Evolutionary conservation across 1,140 invertebrate species (phyloP).

Genomic region (Ganaspis sp.): DNA sequence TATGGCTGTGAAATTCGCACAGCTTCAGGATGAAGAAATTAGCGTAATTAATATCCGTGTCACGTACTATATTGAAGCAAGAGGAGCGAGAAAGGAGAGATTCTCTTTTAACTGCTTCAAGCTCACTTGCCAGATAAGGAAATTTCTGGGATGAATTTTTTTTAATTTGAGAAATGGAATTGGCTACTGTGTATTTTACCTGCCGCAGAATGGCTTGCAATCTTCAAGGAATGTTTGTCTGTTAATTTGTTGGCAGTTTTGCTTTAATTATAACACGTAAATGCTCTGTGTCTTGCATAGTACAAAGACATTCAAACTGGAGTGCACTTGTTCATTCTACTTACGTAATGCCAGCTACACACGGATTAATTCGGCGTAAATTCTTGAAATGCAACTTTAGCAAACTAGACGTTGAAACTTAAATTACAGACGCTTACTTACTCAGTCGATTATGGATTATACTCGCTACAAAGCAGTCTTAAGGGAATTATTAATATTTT

Average conservation of each 20-base stretch:
- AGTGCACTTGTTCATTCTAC: constrained; percentile 50
- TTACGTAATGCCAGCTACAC: constrained; percentile 57
- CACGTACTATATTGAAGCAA: constrained; percentile 6
- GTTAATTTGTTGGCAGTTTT: constrained; percentile 50
- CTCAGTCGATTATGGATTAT: constrained; percentile 4
- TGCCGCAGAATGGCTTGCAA: constrained; percentile 25
- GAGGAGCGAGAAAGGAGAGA: not conserved
- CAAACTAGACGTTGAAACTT: constrained; percentile 20
- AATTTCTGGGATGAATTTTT: not conserved
- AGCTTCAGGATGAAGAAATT: not conserved
- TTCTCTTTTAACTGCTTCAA: constrained; percentile 9
- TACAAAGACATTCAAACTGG: constrained; percentile 48
- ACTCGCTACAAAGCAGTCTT: not conserved
- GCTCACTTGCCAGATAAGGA: not conserved
- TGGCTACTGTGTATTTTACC: constrained; percentile 15
- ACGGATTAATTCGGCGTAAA: constrained; percentile 51
- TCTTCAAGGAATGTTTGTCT: constrained; percentile 34
- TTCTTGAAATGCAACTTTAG: constrained; percentile 17
- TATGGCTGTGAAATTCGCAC: not conserved
- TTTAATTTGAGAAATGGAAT: not conserved
- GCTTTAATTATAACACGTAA: constrained; percentile 44
- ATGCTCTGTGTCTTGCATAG: constrained; percentile 35
- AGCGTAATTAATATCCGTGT: not conserved
- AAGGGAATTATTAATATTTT: not conserved
- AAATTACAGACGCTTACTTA: constrained; percentile 11